A percentile compares a stretch with the other conserved stretches of the same genome.
Conservation (phyloP, 2,888 invertebrate species). For the Pammene fasciana region DNA sequence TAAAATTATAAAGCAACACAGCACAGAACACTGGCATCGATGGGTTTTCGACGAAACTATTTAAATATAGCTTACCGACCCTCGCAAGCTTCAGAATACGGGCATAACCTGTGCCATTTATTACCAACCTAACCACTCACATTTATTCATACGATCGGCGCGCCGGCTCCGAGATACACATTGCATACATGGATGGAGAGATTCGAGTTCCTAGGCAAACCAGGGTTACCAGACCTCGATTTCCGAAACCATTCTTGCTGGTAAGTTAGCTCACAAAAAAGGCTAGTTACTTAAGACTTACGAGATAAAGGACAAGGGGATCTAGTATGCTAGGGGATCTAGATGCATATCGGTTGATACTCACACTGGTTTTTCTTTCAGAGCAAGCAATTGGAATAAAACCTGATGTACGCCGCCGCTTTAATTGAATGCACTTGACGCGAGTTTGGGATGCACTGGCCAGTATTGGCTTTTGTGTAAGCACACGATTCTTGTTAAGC, state of each 20-base stretch:
- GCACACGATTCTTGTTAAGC: conserved; percentile 1
- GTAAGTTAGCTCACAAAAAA: too few relatives aligned
- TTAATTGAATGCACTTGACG: conserved; percentile 43
- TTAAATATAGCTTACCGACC: too few relatives aligned
- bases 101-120: conserved; percentile 12
- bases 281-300: too few relatives aligned
- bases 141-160: conserved; percentile 49
- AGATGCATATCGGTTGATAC: neutral
- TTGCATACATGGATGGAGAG: neutral
- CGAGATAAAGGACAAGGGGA: too few relatives aligned
- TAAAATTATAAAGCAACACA: too few relatives aligned
- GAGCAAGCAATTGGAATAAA: neutral
- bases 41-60: too few relatives aligned
- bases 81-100: conserved; percentile 12
- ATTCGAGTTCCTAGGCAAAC: neutral
- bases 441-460: conserved; percentile 9
- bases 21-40: too few relatives aligned
- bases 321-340: too few relatives aligned
- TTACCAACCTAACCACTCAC: conserved; percentile 42
- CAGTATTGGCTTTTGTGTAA: conserved; percentile 16
- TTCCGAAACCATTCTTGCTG: too few relatives aligned
- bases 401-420: conserved; percentile 15
- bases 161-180: neutral
- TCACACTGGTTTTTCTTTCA: too few relatives aligned
- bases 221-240: neutral